Evolutionary conservation across 2,113 vertebrate species (phyloP), one percentile per base, ranked within the genome.

Genomic region (Peucedramus taeniatus): DNA sequence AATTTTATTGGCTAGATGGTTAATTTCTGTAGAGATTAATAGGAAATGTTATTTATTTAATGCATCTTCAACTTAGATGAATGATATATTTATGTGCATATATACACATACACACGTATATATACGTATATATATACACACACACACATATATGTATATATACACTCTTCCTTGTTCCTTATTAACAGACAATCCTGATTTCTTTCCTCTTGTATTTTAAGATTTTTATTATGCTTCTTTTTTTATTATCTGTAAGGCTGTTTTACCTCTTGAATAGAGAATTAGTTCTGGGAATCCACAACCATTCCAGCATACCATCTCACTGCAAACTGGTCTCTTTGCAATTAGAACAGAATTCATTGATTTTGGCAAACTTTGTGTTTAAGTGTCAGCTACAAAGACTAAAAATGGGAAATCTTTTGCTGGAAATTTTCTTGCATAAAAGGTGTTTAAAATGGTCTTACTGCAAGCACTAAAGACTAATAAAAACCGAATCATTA

Each of bases 151-250:
- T n/a, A 30, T 18, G 10, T 42, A 15, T 19, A 35, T 2, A 64
- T 6, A 21, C 3, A 19, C 2, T 10, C 12, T 3, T 27, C 8
- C 24, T 47, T 3, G 4, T 3, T 63, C 11, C 21, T 80, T 65
- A 37, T 17, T 64, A 64, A 51, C 15, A 45, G 24, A 16, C 11
- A 33, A 9, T 64, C 16, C 20, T 60, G 0, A 2, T 19, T 56
- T 57, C 42, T 66, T 42, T 15, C 14, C 26, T 53, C 18, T 45
- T 47, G 8, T 61, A 27, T 53, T 74, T 75, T 59, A 63, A 68
- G 33, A 28, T 53, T 56, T 54, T 59, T 77, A 22, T 81, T 77
- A 77, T 1, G 6, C 15, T 59, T 42, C 0, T 40, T 49, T 54
- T 72, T 64, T 64, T n/a, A 37, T 11, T 69, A 24, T n/a, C 15